phyloP scores from a whole-genome alignment of 1,140 invertebrate genomes.

The Berghia stephanieae region DNA sequence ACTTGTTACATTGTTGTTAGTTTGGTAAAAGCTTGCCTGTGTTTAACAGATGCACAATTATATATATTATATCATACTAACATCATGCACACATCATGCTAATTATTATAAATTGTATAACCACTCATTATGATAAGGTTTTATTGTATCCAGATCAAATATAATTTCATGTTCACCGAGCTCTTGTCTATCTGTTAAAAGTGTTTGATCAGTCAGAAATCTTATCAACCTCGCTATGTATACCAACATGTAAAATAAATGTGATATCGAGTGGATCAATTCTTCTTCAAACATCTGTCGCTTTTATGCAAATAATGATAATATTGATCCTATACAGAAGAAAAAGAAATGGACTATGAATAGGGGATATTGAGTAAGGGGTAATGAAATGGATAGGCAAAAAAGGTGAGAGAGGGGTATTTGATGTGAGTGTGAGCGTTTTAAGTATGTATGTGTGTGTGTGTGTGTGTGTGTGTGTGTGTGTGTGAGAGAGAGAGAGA shows the following conservation, averaged over 20 bases:
- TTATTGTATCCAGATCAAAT: too few species aligned
- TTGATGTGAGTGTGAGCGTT: background rate
- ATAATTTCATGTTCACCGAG: too few species aligned
- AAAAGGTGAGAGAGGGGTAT: background rate
- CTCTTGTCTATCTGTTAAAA: too few species aligned
- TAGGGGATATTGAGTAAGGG: background rate
- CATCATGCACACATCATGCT: background rate
- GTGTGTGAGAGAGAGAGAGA: too few species aligned
- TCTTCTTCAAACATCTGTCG: conserved; percentile 5
- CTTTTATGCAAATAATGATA: background rate
- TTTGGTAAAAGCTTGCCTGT: too few species aligned
- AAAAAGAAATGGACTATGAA: background rate
- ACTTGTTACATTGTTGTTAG: too few species aligned
- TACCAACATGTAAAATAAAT: too few species aligned
- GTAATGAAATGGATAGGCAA: background rate
- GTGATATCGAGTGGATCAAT: too few species aligned
- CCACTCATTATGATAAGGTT: too few species aligned
- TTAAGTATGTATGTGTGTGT: background rate
- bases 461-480: background rate
- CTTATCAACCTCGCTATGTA: background rate
- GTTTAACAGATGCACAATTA: too few species aligned
- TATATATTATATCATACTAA: background rate
- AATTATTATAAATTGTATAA: too few species aligned
- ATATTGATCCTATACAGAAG: background rate
- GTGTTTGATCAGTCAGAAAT: background rate